Conservation (phyloP, 2,888 invertebrate genomes). For the Girardia tigrina region DNA sequence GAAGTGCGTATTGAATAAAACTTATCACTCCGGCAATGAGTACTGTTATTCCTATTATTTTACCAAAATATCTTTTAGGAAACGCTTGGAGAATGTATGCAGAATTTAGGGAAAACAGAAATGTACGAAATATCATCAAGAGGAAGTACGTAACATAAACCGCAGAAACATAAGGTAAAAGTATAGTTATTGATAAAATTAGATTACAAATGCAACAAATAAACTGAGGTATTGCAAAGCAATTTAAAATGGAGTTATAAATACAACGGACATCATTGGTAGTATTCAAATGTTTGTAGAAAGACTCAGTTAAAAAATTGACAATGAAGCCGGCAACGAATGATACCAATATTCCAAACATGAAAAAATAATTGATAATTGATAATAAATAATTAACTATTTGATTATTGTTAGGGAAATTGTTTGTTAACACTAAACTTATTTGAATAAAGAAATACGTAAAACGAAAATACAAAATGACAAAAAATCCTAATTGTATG, state of each 20-base stretch:
- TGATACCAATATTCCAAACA: neutral
- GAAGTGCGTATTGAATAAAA: slow-evolving; percentile 4
- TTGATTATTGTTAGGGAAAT: neutral
- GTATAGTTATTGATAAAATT: neutral
- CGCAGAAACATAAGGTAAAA: neutral
- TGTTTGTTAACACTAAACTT: neutral
- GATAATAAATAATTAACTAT: neutral
- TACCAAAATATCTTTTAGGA: slow-evolving; percentile 11
- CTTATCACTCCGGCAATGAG: neutral
- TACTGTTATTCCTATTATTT: neutral
- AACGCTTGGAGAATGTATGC: neutral
- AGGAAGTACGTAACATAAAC: neutral
- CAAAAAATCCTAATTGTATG: neutral
- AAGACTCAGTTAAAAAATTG: neutral
- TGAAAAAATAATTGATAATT: neutral
- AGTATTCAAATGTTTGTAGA: neutral
- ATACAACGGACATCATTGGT: neutral
- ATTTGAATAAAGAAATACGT: neutral
- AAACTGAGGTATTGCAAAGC: neutral
- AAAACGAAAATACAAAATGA: slow-evolving; percentile 1
- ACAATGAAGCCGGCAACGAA: neutral
- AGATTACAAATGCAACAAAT: slow-evolving; percentile 23
- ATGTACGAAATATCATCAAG: neutral
- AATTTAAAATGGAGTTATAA: neutral
- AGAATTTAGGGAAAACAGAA: neutral